These are phyloP conservation scores for Strigamia transsilvanica DNA, from an alignment of 2,888 invertebrate genomes.

Conservation along the genomic window DNA sequence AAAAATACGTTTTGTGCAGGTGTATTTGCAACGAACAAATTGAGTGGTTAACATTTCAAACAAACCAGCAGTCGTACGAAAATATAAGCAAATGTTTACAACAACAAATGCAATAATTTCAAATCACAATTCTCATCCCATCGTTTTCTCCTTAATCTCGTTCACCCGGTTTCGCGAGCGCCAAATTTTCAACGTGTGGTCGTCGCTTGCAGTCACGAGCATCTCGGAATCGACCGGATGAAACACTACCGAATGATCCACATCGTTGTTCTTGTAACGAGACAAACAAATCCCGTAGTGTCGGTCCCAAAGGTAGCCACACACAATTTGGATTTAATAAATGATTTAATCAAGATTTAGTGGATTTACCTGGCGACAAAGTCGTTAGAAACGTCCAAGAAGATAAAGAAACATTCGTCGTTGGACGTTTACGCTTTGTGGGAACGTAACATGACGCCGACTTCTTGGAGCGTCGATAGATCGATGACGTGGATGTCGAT, in stretches of 20 bases:
- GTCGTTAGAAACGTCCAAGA: slow-evolving; percentile 81
- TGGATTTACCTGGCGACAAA: slow-evolving; percentile 79
- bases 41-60: too few relatives aligned
- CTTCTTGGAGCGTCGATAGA: slow-evolving; percentile 74
- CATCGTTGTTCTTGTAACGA: slow-evolving; percentile 78
- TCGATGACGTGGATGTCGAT: slow-evolving; percentile 88
- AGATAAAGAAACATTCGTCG: slow-evolving; percentile 86
- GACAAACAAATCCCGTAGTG: slow-evolving; percentile 81
- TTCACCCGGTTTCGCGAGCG: slow-evolving; percentile 59
- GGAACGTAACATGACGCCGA: slow-evolving; percentile 79
- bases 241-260: slow-evolving; percentile 86
- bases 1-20: too few relatives aligned
- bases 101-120: too few relatives aligned
- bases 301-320: slow-evolving; percentile 83
- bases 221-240: slow-evolving; percentile 82
- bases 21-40: too few relatives aligned
- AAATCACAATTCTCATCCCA: neutral
- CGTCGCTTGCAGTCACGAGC: slow-evolving; percentile 84
- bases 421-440: slow-evolving; percentile 85
- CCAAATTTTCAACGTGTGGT: slow-evolving; percentile 76
- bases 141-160: slow-evolving; percentile 7
- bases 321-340: slow-evolving; percentile 46
- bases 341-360: neutral
- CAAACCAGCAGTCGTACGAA: too few relatives aligned
- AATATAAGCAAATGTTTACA: too few relatives aligned